phyloP scores from a whole-genome alignment of 37 sponge, comb jelly and placozoan species.

The Mnemiopsis leidyi region DNA sequence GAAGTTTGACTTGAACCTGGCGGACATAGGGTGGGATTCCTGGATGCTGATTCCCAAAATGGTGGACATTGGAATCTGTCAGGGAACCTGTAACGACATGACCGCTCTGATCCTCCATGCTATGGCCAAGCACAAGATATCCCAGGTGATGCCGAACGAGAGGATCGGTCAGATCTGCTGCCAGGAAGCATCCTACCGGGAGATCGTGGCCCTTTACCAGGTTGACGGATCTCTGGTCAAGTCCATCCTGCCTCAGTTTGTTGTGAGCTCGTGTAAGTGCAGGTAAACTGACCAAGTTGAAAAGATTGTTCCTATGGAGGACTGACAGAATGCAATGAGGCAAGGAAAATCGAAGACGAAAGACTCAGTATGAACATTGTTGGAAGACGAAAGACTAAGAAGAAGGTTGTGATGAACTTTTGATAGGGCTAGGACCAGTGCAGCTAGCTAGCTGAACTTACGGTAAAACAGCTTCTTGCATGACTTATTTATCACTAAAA shows the following conservation, averaged over 20 bases:
- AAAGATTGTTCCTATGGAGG: not conserved
- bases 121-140: constrained; percentile 31
- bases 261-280: constrained; percentile 13
- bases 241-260: constrained; percentile 50
- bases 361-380: no score
- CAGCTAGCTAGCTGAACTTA: no score
- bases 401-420: no score
- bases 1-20: constrained; percentile 43
- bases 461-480: no score
- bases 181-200: constrained; percentile 18
- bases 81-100: not conserved
- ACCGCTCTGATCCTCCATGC: not conserved
- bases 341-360: no score
- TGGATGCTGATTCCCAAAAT: constrained; percentile 36
- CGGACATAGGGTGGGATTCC: constrained; percentile 51
- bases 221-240: constrained; percentile 30
- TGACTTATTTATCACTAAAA: no score
- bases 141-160: constrained; percentile 38
- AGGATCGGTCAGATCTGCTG: constrained; percentile 10
- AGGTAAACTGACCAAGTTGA: not conserved
- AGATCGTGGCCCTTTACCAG: constrained; percentile 40
- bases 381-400: no score
- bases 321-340: not conserved
- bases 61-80: constrained; percentile 39
- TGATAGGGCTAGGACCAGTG: no score